A percentile compares a stretch with the other conserved stretches of the same genome.
Conservation (phyloP, 92 coral and sea anemone species). For the Ricordea florida region DNA sequence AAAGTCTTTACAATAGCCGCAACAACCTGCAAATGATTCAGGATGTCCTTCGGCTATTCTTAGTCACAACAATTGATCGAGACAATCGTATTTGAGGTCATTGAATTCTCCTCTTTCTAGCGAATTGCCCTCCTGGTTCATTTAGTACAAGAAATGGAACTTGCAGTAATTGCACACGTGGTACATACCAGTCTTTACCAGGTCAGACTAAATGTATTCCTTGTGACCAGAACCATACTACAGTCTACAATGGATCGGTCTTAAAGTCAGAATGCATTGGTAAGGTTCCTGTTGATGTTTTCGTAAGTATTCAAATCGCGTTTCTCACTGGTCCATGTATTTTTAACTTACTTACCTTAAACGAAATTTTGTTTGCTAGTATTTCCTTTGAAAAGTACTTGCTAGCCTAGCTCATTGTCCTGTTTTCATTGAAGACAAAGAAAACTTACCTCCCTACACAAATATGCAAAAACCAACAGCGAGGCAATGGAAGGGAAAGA, state of each 20-base stretch:
- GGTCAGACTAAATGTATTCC: conserved; percentile 17
- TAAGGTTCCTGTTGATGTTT: no score
- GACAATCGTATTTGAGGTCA: background rate
- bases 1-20: no score
- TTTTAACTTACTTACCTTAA: no score
- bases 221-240: conserved; percentile 17
- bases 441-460: no score
- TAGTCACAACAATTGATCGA: background rate
- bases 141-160: conserved; percentile 21
- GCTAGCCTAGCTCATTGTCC: no score
- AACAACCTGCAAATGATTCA: background rate
- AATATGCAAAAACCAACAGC: no score
- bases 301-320: no score
- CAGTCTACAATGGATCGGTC: conserved; percentile 18
- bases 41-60: background rate
- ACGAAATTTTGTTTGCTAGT: no score
- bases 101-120: background rate
- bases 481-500: no score
- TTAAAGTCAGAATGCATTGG: conserved; percentile 1
- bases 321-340: no score
- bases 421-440: no score
- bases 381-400: no score
- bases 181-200: conserved; percentile 36
- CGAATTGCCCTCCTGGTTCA: conserved; percentile 46
- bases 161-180: conserved; percentile 30